Evolutionary conservation across 2,113 vertebrate species (phyloP).

Genomic region (Alethe diademata): DNA sequence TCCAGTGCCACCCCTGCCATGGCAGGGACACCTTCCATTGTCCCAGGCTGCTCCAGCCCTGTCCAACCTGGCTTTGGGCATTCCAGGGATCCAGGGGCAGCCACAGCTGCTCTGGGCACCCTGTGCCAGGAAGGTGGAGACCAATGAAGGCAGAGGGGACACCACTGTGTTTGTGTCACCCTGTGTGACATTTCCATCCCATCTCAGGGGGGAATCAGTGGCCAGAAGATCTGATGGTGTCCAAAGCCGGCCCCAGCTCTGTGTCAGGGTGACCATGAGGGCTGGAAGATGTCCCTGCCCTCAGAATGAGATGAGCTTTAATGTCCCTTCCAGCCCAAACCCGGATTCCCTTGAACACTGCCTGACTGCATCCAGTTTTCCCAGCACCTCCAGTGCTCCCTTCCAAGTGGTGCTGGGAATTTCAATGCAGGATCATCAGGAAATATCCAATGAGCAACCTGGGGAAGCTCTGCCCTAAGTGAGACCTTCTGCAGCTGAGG

Average conservation of each 20-base stretch:
- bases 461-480: not conserved
- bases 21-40: not conserved
- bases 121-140: not conserved
- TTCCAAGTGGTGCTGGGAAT: fast-evolving
- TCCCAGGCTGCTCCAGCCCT: not conserved
- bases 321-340: not conserved
- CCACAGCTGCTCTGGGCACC: not conserved
- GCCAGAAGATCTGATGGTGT: fast-evolving
- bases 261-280: fast-evolving
- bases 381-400: not conserved
- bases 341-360: fast-evolving
- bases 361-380: not conserved
- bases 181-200: not conserved
- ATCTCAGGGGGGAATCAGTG: fast-evolving
- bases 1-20: fast-evolving
- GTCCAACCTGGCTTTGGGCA: not conserved
- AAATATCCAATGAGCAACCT: fast-evolving
- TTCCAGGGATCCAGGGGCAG: not conserved
- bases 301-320: not conserved
- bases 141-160: not conserved
- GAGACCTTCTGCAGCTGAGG: fast-evolving
- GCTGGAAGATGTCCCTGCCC: not conserved
- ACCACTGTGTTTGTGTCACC: not conserved
- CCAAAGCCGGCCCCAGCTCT: not conserved
- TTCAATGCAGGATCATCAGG: not conserved